These are phyloP conservation scores for Steatocranus sp. DNA, from an alignment of 2,797 vertebrate species.

Conservation along the genomic window DNA sequence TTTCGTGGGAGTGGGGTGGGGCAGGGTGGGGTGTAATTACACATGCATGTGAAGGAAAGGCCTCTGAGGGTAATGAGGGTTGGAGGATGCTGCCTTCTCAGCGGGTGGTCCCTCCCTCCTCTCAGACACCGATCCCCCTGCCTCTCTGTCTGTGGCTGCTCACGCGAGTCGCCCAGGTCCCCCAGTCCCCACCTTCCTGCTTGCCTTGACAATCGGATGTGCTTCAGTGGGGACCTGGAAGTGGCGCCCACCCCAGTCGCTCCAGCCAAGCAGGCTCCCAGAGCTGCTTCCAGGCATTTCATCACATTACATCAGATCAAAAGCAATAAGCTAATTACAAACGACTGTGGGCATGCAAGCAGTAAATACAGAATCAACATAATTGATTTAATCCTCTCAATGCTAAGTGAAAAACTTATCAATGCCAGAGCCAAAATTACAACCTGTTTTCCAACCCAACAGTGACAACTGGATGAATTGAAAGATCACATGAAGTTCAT, in stretches of 20 bases:
- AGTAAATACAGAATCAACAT: slow-evolving; percentile 81
- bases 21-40: slow-evolving; percentile 72
- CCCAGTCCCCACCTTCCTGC: slow-evolving; percentile 39
- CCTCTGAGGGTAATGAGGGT: slow-evolving; percentile 73
- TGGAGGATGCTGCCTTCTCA: slow-evolving; percentile 71
- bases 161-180: slow-evolving; percentile 66
- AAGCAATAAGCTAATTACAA: slow-evolving; percentile 85
- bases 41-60: slow-evolving; percentile 70
- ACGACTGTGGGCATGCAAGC: slow-evolving; percentile 70
- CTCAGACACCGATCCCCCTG: slow-evolving; percentile 63
- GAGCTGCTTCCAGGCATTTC: slow-evolving; percentile 67
- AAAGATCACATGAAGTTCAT: slow-evolving; percentile 71
- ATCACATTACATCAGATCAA: slow-evolving; percentile 82
- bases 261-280: slow-evolving; percentile 62
- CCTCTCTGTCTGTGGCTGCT: slow-evolving; percentile 70
- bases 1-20: slow-evolving; percentile 35
- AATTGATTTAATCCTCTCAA: slow-evolving; percentile 84
- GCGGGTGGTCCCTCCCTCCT: slow-evolving; percentile 71
- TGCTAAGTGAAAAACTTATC: slow-evolving; percentile 79
- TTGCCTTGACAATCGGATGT: slow-evolving; percentile 71
- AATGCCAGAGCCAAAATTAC: slow-evolving; percentile 77
- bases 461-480: slow-evolving; percentile 79
- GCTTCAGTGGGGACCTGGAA: slow-evolving; percentile 54
- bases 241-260: slow-evolving; percentile 56
- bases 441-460: slow-evolving; percentile 68